Base-by-base conservation (phyloP, 1,140 invertebrate species). In the Drosophila seguyi region DNA sequence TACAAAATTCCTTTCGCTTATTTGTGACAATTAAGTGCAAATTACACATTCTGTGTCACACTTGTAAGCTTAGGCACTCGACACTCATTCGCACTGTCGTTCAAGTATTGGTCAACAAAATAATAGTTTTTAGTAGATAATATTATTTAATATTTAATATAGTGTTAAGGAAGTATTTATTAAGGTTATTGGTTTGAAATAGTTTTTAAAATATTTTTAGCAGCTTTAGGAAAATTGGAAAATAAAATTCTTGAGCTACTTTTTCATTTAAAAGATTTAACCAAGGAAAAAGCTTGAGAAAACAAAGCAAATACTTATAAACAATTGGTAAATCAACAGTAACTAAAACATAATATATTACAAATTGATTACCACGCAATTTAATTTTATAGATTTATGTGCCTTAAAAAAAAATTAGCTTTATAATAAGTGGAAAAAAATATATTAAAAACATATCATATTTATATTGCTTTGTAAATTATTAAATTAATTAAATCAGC, bases 11-110 rank as follows among this genome's bases (percentile, higher is more conserved):
- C 63, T 73, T 78, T 67, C 58, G 85, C 76, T 75, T 74, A 88
- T 83, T 88, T 87, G 80, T 63, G 65, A 36, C 77, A 87, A 88
- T 88, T 87, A 87, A 90, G 58, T 80, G 61, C 47, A 83, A 88
- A 83, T 87, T 83, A 74, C 61, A 68, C 55, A 73, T 68, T 75
- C 36, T 75, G 61, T 69, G 74, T 57, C 67, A 65, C 74, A 81
- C 59, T 71, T 73, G 10, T 14, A 42, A 65, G 45, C 34, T 14
- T 3, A 10, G 36, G 13, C 27, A 68, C 47, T 10, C 22, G 4
- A 36, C 52, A 52, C 39, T 14, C 27, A 25, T 25, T 47, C 8
- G 27, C 27, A 71, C 25, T 56, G 41, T 39, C n/a, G 22, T 10
- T 18, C 5, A 10, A 7, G 48, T 11, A 66, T 45, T 67, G 34